Conservation (phyloP, 2,797 vertebrate genomes). For the Cyprinodon diabolis region DNA sequence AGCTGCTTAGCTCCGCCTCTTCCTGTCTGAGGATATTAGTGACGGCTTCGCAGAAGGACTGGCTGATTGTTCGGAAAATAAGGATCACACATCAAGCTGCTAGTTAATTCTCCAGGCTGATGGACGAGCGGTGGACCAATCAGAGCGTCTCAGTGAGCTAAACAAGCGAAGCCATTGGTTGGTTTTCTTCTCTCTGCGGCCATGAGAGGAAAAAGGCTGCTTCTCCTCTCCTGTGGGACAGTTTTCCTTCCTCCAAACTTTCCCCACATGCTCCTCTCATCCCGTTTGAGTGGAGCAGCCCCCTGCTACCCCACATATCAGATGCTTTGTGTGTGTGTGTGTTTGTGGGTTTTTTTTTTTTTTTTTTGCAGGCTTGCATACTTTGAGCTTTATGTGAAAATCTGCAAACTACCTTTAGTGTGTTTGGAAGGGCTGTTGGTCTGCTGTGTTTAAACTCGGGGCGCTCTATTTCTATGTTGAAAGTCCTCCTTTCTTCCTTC, state of each 20-base stretch:
- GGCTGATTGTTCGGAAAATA: constrained; percentile 83
- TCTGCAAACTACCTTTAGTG: not conserved
- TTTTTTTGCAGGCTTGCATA: not conserved
- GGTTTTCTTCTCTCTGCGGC: not conserved
- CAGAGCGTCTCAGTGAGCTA: not conserved
- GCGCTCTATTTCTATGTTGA: not conserved
- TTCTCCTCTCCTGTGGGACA: too few species aligned
- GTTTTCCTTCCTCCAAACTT: not conserved
- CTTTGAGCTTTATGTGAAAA: not conserved
- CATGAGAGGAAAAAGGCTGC: too few species aligned
- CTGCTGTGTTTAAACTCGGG: not conserved
- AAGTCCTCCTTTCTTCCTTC: not conserved
- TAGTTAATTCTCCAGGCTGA: not conserved
- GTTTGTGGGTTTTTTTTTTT: too few species aligned
- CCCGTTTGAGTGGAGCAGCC: not conserved
- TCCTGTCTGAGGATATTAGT: constrained; percentile 84
- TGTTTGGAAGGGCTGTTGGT: not conserved
- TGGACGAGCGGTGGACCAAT: not conserved
- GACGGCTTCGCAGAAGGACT: constrained; percentile 75
- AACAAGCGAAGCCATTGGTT: not conserved
- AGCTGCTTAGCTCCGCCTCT: constrained; percentile 14
- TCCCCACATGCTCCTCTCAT: not conserved
- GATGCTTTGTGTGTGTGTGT: not conserved
- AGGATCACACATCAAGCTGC: constrained; percentile 54
- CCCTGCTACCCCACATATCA: not conserved